Base-by-base conservation (phyloP, 2,113 vertebrate species). In the Heterocephalus glaber region DNA sequence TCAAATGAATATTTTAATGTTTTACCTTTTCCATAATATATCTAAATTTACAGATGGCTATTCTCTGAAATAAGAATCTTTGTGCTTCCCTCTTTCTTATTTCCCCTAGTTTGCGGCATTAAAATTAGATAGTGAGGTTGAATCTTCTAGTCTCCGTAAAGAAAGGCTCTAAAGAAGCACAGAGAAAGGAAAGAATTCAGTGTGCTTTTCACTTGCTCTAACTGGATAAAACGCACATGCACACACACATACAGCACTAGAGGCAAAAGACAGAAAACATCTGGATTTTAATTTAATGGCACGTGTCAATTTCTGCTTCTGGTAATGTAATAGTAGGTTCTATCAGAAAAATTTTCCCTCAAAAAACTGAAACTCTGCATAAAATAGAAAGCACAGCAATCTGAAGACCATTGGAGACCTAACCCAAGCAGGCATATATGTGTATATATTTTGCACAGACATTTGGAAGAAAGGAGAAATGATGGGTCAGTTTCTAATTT, bases 271-370 rank as follows among this genome's bases (percentile, higher is more conserved):
- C 26, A 90, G n/a, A 90, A 52, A 94, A 65, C 70, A 72, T 30
- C 11, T 74, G 35, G 30, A 56, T 95, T 74, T 74, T 26, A 74
- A 74, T 90, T 92, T 80, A 90, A 76, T 49, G 66, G 41, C 2
- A 86, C 47, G 30, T 74, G 8, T n/a, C 82, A 58, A 56, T 56
- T 95, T 92, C 26, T 89, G 63, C 20, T 94, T 93, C 74, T 94
- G 74, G 49, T 33, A 77, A 77, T 68, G 63, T 35, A 28, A 72
- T 65, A 87, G 35, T 35, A 85, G 41, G 35, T 81, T 24, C 35
- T 80, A 16, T 86, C 56, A 86, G 80, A 89, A 70, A 63, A 70
- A 65, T 4, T 7, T 20, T 83, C 54, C 13, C 47, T 65, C 33
- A 70, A 16, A 63, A n/a, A 89, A 77, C 44, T 58, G 47, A 65